Conservation (phyloP, 92 coral and sea anemone genomes). For the Nematostella vectensis region DNA sequence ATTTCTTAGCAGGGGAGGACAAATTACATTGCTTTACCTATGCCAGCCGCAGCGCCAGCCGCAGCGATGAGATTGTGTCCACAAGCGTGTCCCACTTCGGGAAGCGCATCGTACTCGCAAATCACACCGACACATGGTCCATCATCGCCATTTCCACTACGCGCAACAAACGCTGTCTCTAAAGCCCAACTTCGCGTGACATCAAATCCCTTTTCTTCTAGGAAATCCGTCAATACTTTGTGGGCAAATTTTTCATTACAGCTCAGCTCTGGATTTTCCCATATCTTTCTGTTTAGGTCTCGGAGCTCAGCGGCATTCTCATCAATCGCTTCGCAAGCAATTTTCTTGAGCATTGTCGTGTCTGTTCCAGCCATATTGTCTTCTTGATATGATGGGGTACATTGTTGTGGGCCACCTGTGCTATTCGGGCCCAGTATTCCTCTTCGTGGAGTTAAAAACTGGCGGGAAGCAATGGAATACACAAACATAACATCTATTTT, state of each 20-base stretch:
- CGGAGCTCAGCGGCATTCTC: conserved; percentile 35
- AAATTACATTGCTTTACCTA: conserved; percentile 34
- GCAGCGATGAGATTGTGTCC: conserved; percentile 91
- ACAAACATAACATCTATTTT: background rate
- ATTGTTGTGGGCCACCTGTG: no score
- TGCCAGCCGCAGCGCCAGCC: conserved; percentile 76
- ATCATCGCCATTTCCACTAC: conserved; percentile 28
- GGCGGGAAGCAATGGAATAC: background rate
- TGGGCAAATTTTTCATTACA: conserved; percentile 61
- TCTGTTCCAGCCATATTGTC: no score
- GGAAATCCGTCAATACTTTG: conserved; percentile 50
- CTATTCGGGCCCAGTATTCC: no score
- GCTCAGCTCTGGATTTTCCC: conserved; percentile 65
- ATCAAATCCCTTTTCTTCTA: conserved; percentile 51
- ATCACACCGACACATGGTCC: conserved; percentile 60
- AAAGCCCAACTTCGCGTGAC: conserved; percentile 58
- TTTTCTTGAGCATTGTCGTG: conserved; percentile 20
- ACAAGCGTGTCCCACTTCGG: conserved; percentile 84
- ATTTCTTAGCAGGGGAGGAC: no score
- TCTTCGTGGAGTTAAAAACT: background rate
- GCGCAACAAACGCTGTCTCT: conserved; percentile 81
- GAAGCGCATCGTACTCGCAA: conserved; percentile 88
- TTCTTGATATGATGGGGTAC: no score
- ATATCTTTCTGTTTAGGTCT: conserved; percentile 56
- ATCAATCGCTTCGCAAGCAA: conserved; percentile 66